Percentiles rank a stretch among this genome's conserved stretches.
phyloP scores from a whole-genome alignment of 1,140 invertebrate genomes.

The Rhysida immarginata region DNA sequence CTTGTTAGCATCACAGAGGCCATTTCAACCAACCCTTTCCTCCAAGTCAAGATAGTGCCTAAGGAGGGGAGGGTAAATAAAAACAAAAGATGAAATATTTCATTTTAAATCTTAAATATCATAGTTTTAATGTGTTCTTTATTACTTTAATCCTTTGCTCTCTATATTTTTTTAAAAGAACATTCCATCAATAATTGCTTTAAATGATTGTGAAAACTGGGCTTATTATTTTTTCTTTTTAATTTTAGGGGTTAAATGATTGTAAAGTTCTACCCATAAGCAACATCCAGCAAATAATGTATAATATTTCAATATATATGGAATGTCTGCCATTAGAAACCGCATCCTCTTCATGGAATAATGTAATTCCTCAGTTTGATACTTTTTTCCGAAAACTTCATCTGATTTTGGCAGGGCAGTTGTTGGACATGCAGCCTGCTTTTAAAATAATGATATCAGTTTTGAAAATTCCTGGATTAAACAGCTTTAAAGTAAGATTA shows the following conservation, averaged over 20 bases:
- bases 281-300: slow-evolving; percentile 51
- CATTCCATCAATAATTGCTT: too few relatives aligned
- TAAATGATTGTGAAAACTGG: too few relatives aligned
- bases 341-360: slow-evolving; percentile 42
- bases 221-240: slow-evolving; percentile 7
- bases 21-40: too few relatives aligned
- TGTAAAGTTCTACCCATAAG: slow-evolving; percentile 73
- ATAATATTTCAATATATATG: slow-evolving; percentile 83
- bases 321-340: slow-evolving; percentile 79
- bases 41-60: too few relatives aligned
- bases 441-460: slow-evolving; percentile 71
- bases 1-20: too few relatives aligned
- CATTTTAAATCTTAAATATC: too few relatives aligned
- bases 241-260: slow-evolving; percentile 54
- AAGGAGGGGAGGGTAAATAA: too few relatives aligned
- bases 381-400: slow-evolving; percentile 64
- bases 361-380: slow-evolving; percentile 65
- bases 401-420: slow-evolving; percentile 49
- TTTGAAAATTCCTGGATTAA: slow-evolving; percentile 66
- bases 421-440: slow-evolving; percentile 54
- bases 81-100: too few relatives aligned
- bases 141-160: not conserved
- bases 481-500: slow-evolving; percentile 54
- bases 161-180: not conserved
- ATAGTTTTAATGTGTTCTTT: too few relatives aligned